Evolutionary conservation across 1,140 invertebrate species (phyloP), one percentile per base, ranked within the genome.

Genomic region (Hetaerina americana): DNA sequence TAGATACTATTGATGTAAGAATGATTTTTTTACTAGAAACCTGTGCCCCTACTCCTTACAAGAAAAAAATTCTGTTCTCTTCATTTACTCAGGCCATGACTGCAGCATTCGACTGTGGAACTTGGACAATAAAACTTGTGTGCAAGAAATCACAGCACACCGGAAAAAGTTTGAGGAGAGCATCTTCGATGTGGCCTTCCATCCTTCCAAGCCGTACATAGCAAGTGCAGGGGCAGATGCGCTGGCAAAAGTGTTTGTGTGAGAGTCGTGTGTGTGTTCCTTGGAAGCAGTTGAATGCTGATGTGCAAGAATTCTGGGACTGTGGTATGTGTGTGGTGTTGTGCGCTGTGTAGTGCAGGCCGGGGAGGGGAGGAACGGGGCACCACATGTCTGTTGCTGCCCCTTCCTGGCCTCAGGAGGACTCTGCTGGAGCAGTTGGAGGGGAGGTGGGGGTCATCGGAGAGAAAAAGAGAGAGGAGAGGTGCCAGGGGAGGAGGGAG

Each of bases 101-200:
- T 98, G 96, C 86, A 98, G 96, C 81, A 95, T 99, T 84, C 89
- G 97, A 81, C 87, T 99, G 78, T 99, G 97, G 97, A 96, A 98
- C 85, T 89, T 99, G 82, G 97, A 99, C 83, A 97, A 93, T 84
- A 96, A 96, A 83, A 97, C 95, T 70, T 98, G 97, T 86, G 94
- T 99, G 76, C 96, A 99, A 84, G 97, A 99, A 84, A 99, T 99
- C 78, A 98, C 97, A 66, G 96, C 96, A 74, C 98, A 99, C 85
- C 89, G 97, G 74, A 99, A 99, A 83, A 99, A 99, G 84, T 98
- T 98, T 85, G 97, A 99, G 82, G 97, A 99, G 84, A 95, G 95
- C 79, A 99, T 99, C 83, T 90, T 98, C 79, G 95, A 98, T 82
- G 97, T 99, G 73, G 96, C 97, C 78, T 99, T 99, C 87, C 97